Evolutionary conservation across 2,797 vertebrate species (phyloP), one percentile per base, ranked within the genome.

Genomic region (Amniataba percoides): DNA sequence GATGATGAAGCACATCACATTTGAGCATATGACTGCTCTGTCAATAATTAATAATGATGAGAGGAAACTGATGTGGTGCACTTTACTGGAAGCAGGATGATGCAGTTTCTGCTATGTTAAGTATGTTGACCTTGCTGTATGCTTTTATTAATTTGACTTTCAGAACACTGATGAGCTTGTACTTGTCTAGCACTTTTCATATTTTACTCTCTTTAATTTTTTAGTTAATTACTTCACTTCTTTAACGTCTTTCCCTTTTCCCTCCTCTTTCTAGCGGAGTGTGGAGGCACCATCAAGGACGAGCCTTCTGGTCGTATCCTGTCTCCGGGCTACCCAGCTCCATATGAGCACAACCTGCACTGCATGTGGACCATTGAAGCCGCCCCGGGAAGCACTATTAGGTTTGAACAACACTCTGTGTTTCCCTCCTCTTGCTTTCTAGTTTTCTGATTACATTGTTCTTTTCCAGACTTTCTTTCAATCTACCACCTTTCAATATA

Each of bases 271-370:
- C 2, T 48, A 99, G 98, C 97, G 0, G 98, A 99, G 78, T 99
- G 98, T 78, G 98, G 98, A 7, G 97, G 98, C 3, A 93, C 85
- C 19, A 95, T 98, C 80, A 96, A 84, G 89, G 97, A 98, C 11
- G 97, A 98, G 66, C 71, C 88, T 0, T 93, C 95, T 0, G 98
- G 98, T 12, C 94, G 97, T 42, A 96, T 99, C 65, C 93, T 99
- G 78, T 99, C 98, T 49, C 98, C 98, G 0, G 97, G 97, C n/a
- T 99, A 99, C 76, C 98, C 98, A 0, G 96, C 97, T 0, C 97
- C 98, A 1, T 99, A 99, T 0, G 98, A 99, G 70, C 98, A 99
- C 85, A 99, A 99, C 74, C 96, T 99, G 81, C 97, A 99, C 89
- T 99, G 98, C 46, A 90, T 98, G 67, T 99, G 98, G 98, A 96